These are phyloP conservation scores for Drosophila subquinaria DNA, from an alignment of 2,888 invertebrate species.

Conservation along the genomic window DNA sequence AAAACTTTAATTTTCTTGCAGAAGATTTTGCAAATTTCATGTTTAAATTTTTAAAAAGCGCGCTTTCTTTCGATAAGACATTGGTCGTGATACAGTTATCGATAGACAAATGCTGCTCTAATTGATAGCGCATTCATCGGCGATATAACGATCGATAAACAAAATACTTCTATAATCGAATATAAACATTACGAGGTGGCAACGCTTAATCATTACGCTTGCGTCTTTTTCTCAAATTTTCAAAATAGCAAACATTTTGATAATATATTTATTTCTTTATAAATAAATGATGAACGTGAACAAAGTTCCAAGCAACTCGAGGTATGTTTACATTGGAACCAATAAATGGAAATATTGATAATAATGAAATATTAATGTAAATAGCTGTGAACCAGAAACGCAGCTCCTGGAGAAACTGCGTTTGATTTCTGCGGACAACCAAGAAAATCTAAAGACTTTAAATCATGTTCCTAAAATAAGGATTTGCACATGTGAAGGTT, in stretches of 20 bases:
- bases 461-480: neutral
- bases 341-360: too few species aligned
- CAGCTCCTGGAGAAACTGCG: neutral
- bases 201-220: neutral
- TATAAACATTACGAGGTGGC: neutral
- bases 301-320: neutral
- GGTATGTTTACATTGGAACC: neutral
- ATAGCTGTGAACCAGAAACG: neutral
- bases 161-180: conserved; percentile 1
- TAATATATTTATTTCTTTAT: neutral
- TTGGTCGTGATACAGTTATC: neutral
- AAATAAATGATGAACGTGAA: neutral
- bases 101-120: neutral
- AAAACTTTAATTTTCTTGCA: neutral
- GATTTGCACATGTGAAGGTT: too few species aligned
- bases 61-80: neutral
- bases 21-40: neutral
- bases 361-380: neutral
- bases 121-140: neutral
- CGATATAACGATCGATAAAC: neutral
- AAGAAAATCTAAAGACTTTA: too few species aligned
- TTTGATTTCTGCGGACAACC: neutral
- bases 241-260: neutral
- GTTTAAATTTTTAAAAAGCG: neutral
- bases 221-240: neutral